phyloP scores from a whole-genome alignment of 2,797 vertebrate genomes.

The Hemibagrus guttatus region DNA sequence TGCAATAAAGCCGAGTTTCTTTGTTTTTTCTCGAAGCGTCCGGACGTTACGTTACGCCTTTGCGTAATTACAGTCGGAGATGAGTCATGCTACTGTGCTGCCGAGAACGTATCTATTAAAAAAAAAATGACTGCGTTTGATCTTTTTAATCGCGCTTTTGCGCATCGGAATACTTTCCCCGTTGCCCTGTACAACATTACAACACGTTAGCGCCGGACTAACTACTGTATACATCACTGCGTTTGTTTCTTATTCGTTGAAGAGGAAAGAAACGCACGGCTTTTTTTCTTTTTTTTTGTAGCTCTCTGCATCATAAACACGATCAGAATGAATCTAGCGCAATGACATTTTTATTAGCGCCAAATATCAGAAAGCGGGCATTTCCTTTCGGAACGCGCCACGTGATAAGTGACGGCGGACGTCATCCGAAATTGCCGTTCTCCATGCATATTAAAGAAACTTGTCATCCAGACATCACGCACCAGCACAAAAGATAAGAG shows the following conservation, averaged over 20 bases:
- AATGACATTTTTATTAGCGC: conserved; percentile 56
- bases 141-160: conserved; percentile 4
- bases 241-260: conserved; percentile 20
- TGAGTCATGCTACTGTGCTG: neutral
- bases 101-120: neutral
- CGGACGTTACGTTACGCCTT: neutral
- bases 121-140: neutral
- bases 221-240: neutral
- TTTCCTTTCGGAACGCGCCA: conserved; percentile 61
- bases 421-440: conserved; percentile 66
- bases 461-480: conserved; percentile 83
- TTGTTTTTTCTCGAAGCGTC: neutral
- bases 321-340: conserved; percentile 50
- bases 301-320: conserved; percentile 46
- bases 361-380: conserved; percentile 47
- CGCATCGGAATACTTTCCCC: neutral
- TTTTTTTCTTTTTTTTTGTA: neutral
- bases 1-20: neutral
- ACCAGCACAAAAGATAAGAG: conserved; percentile 76
- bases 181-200: neutral
- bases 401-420: conserved; percentile 59
- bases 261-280: neutral
- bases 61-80: neutral
- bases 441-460: conserved; percentile 79
- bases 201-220: neutral